These are phyloP conservation scores for Cephalopachus bancanus DNA, from an alignment of 2,797 vertebrate species.

Conservation along the genomic window DNA sequence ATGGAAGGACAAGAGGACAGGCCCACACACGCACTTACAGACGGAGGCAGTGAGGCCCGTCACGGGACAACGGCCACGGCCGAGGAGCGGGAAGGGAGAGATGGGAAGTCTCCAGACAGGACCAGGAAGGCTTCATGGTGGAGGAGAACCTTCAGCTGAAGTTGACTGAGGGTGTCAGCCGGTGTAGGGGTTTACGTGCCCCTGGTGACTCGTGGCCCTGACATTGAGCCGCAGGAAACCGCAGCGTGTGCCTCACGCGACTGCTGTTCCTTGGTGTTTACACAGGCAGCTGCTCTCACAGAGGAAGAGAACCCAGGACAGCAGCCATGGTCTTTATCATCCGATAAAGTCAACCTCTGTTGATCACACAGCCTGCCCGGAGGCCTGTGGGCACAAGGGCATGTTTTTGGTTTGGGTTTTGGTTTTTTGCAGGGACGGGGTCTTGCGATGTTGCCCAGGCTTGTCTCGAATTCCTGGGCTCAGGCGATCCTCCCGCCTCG, in stretches of 20 bases:
- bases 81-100: neutral
- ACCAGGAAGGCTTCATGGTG: neutral
- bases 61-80: accelerated
- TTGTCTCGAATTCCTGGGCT: neutral
- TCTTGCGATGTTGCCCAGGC: neutral
- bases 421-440: neutral
- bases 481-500: no score
- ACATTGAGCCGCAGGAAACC: neutral
- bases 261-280: neutral
- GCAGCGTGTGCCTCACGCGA: neutral
- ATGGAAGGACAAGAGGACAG: neutral
- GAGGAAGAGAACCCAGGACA: neutral
- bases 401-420: no score
- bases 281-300: neutral
- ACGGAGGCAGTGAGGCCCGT: no score
- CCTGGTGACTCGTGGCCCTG: neutral
- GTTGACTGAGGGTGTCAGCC: accelerated
- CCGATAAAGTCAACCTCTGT: no score
- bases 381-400: no score
- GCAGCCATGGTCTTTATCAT: neutral
- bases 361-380: no score
- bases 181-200: neutral
- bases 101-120: neutral
- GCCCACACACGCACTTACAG: neutral
- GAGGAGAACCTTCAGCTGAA: neutral